Evolutionary conservation across 2,113 vertebrate genomes (phyloP).

Genomic region (Dromaius novaehollandiae): DNA sequence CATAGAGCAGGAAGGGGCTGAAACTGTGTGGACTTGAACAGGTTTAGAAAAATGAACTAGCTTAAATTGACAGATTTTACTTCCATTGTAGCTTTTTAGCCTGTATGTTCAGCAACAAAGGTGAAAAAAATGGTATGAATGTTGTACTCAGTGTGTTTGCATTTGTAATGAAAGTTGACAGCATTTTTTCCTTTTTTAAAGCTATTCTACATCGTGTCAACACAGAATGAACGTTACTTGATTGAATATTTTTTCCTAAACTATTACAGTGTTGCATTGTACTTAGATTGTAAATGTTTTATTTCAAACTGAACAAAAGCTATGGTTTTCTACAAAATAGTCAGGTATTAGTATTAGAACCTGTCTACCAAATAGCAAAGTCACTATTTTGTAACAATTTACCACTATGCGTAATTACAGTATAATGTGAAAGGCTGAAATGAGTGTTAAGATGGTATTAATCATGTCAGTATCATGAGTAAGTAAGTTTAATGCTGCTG

Average conservation of each 20-base stretch:
- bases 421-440: slow-evolving; percentile 82
- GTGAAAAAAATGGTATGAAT: slow-evolving; percentile 65
- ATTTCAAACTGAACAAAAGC: slow-evolving; percentile 67
- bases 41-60: slow-evolving; percentile 17
- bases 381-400: slow-evolving; percentile 75
- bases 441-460: slow-evolving; percentile 75
- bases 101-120: slow-evolving; percentile 73
- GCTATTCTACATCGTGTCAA: slow-evolving; percentile 63
- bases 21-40: slow-evolving; percentile 53
- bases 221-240: slow-evolving; percentile 61
- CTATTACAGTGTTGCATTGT: slow-evolving; percentile 72
- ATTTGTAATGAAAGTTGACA: slow-evolving; percentile 63
- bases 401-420: slow-evolving; percentile 74
- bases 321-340: slow-evolving; percentile 67
- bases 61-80: slow-evolving; percentile 49
- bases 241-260: slow-evolving; percentile 52
- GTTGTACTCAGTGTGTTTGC: slow-evolving; percentile 72
- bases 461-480: slow-evolving; percentile 78
- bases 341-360: slow-evolving; percentile 73
- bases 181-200: slow-evolving; percentile 67
- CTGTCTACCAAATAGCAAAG: slow-evolving; percentile 76
- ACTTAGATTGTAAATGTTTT: slow-evolving; percentile 72
- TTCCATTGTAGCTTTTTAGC: slow-evolving; percentile 66
- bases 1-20: slow-evolving; percentile 53
- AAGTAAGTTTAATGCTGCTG: slow-evolving; percentile 87